These are phyloP conservation scores for Chaunax sp. DNA, from an alignment of 2,797 vertebrate species.

Conservation along the genomic window DNA sequence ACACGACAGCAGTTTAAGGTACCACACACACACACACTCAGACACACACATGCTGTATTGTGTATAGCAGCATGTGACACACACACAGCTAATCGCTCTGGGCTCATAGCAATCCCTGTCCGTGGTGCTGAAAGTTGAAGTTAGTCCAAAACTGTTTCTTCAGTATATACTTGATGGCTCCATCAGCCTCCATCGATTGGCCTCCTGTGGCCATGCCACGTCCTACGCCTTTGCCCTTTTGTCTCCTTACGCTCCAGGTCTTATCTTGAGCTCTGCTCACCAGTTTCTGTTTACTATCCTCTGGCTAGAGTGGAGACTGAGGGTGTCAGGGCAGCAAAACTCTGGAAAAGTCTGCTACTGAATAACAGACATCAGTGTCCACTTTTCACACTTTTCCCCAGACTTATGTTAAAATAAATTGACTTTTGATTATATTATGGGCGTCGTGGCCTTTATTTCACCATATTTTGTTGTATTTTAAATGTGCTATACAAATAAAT, in stretches of 20 bases:
- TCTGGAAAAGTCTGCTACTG: neutral
- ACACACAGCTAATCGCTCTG: neutral
- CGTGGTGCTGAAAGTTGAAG: slow-evolving; percentile 51
- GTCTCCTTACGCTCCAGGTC: slow-evolving; percentile 1
- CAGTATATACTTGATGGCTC: neutral
- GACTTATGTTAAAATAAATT: too few relatives aligned
- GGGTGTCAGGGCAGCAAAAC: slow-evolving; percentile 1
- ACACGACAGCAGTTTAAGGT: slow-evolving; percentile 98
- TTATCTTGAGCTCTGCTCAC: neutral
- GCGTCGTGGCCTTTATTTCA: too few relatives aligned
- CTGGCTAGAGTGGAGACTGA: slow-evolving; percentile 3
- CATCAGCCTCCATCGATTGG: neutral
- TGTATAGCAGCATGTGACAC: too few relatives aligned
- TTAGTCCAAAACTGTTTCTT: slow-evolving; percentile 6
- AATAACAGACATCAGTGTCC: neutral
- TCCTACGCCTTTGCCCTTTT: neutral
- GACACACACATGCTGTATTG: slow-evolving; percentile 49
- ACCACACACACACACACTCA: slow-evolving; percentile 32
- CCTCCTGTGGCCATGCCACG: neutral
- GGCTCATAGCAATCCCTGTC: slow-evolving; percentile 32
- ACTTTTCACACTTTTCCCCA: neutral
- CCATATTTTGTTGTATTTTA: too few relatives aligned
- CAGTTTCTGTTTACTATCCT: slow-evolving; percentile 3
- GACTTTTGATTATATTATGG: too few relatives aligned
- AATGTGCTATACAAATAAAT: too few relatives aligned